Conservation (phyloP, 2,888 invertebrate species). For the Eumacrocentrus americanus region DNA sequence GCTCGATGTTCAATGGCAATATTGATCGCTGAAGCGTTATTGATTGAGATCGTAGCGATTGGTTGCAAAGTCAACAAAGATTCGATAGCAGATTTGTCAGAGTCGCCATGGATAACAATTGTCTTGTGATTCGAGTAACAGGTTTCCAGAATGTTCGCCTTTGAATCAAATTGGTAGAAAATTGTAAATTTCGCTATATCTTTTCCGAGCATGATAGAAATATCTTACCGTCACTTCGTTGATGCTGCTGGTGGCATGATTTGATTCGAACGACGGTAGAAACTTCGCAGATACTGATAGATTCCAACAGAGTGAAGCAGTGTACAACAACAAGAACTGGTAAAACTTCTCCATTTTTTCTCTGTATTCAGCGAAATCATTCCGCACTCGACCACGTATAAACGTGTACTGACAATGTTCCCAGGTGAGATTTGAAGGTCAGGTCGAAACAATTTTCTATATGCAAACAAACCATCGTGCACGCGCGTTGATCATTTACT, state of each 20-base stretch:
- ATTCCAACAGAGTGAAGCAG: not conserved
- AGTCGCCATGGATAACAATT: not conserved
- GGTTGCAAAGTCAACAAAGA: not conserved
- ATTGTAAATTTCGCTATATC: too few species aligned
- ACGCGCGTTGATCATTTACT: too few species aligned
- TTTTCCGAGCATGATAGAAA: too few species aligned
- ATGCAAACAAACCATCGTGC: too few species aligned
- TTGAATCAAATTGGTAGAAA: not conserved
- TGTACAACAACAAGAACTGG: too few species aligned
- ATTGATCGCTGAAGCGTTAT: not conserved
- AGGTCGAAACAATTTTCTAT: too few species aligned
- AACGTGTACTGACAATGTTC: too few species aligned
- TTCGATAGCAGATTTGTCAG: not conserved
- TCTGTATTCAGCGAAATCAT: not conserved
- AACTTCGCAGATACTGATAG: not conserved
- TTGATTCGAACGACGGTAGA: too few species aligned
- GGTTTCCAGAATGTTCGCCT: not conserved
- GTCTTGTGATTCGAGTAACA: not conserved
- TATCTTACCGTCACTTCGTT: not conserved
- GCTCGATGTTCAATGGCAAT: not conserved
- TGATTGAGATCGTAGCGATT: not conserved
- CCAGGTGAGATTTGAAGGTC: too few species aligned
- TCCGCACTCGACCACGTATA: too few species aligned
- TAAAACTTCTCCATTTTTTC: too few species aligned
- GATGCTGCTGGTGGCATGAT: too few species aligned